Conservation (phyloP, 2,888 invertebrate genomes). For the Callyntrura sp. region DNA sequence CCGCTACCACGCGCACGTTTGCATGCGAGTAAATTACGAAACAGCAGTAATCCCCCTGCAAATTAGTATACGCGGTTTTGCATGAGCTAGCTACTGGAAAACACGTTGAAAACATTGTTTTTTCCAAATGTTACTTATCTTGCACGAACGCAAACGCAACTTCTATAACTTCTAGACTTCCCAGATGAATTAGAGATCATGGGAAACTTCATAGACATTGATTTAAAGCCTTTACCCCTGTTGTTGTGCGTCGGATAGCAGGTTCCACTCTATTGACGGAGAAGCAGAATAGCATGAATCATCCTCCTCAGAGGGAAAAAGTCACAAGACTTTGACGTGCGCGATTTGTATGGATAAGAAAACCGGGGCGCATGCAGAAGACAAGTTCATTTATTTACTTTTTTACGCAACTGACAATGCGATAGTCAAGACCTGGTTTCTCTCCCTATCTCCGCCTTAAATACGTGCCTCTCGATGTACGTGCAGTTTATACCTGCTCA, state of each 20-base stretch:
- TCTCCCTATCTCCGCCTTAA: too few relatives aligned
- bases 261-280: background rate
- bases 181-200: background rate
- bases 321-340: constrained; percentile 22
- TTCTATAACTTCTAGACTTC: too few relatives aligned
- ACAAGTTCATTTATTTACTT: constrained; percentile 20
- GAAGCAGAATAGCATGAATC: background rate
- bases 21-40: too few relatives aligned
- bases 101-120: too few relatives aligned
- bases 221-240: background rate
- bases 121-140: too few relatives aligned
- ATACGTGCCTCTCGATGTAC: too few relatives aligned
- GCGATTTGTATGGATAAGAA: too few relatives aligned
- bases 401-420: constrained; percentile 18
- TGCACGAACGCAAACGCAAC: too few relatives aligned
- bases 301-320: background rate
- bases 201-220: background rate
- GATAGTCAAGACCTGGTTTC: constrained; percentile 20
- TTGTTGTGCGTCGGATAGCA: background rate
- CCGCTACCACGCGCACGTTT: too few relatives aligned
- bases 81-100: too few relatives aligned
- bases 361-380: background rate
- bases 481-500: background rate
- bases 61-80: too few relatives aligned
- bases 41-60: too few relatives aligned